Conservation (phyloP, 1,140 invertebrate species). For the Diachasma alloeum region DNA sequence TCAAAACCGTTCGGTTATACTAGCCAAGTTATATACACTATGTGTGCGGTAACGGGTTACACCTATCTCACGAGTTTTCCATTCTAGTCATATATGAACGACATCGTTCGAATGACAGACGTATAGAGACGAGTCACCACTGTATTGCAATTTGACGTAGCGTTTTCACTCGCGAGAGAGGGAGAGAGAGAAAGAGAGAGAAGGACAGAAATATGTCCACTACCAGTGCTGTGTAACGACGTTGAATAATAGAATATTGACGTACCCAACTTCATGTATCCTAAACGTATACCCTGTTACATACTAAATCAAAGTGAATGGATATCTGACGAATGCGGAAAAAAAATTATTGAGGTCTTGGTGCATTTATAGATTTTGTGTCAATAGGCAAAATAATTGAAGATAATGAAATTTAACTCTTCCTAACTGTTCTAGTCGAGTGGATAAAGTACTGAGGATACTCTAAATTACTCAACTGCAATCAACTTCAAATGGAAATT, state of each 20-base stretch:
- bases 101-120: constrained; percentile 25
- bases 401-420: too few species aligned
- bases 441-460: too few species aligned
- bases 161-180: not conserved
- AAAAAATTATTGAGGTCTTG: not conserved
- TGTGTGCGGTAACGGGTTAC: constrained; percentile 31
- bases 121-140: not conserved
- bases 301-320: constrained; percentile 28
- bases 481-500: too few species aligned
- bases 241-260: constrained; percentile 33
- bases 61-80: constrained; percentile 31
- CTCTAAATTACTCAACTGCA: too few species aligned
- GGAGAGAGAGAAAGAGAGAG: not conserved
- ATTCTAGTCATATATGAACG: constrained; percentile 23
- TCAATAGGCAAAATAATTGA: not conserved
- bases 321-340: constrained; percentile 10
- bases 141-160: not conserved
- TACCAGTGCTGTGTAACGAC: constrained; percentile 24
- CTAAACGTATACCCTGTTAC: constrained; percentile 20
- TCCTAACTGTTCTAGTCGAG: too few species aligned
- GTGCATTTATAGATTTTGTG: not conserved
- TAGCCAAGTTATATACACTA: constrained; percentile 19
- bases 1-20: constrained; percentile 22
- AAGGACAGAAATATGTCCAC: constrained; percentile 24
- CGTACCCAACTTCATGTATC: constrained; percentile 8